Conservation (phyloP, 2,797 vertebrate species). For the Dendrocincla fuliginosa region DNA sequence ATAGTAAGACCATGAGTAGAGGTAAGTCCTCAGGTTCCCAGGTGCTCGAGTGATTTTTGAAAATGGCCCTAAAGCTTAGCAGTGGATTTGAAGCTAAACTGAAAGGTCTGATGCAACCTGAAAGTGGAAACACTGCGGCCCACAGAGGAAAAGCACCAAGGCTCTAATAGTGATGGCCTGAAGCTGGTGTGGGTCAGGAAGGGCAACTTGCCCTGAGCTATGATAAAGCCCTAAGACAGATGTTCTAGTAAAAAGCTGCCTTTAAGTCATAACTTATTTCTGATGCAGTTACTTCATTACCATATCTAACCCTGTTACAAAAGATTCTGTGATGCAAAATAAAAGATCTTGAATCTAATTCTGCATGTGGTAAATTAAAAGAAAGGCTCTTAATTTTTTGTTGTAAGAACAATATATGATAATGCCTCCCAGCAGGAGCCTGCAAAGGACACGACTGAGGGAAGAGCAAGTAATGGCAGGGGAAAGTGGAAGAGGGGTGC, state of each 20-base stretch:
- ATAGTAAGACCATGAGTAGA: neutral
- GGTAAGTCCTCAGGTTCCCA: neutral
- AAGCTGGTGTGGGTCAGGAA: neutral
- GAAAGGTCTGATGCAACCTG: neutral
- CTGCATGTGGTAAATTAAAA: neutral
- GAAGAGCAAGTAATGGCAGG: neutral
- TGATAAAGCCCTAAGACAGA: neutral
- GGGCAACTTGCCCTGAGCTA: neutral
- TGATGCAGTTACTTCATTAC: neutral
- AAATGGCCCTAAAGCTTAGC: neutral
- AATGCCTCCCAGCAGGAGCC: neutral
- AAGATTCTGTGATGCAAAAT: neutral
- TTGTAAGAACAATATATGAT: rapidly evolving
- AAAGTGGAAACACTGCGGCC: neutral
- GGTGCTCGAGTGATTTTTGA: neutral
- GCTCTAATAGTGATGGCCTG: rapidly evolving
- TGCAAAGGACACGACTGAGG: rapidly evolving
- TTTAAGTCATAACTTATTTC: neutral
- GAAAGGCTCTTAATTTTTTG: neutral
- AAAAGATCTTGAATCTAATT: neutral
- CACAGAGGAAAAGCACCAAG: neutral
- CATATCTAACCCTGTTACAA: neutral
- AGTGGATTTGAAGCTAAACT: neutral
- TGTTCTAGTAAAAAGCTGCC: neutral
- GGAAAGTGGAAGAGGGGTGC: neutral